Percentiles rank a stretch among this genome's conserved stretches.
These are phyloP conservation scores for Oophaga pumilio DNA, from an alignment of 2,113 vertebrate genomes.

Conservation along the genomic window DNA sequence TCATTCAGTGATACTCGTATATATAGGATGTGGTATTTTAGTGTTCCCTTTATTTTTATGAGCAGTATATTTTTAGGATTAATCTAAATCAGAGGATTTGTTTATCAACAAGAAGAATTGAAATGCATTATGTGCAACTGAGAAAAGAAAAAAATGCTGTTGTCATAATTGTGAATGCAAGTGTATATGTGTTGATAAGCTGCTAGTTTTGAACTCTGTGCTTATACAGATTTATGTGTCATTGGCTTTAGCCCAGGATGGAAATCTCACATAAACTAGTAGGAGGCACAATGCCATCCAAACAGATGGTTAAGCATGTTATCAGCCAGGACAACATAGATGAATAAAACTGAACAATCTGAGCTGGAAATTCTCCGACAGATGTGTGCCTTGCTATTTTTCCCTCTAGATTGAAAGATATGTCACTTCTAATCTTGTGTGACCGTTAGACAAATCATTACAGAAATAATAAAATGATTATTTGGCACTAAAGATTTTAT, in stretches of 20 bases:
- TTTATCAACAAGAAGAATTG: background rate
- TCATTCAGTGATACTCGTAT: no score
- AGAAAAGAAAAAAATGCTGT: background rate
- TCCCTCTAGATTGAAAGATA: slow-evolving; percentile 43
- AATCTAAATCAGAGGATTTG: background rate
- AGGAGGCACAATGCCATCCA: slow-evolving; percentile 49
- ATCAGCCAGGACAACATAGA: slow-evolving; percentile 48
- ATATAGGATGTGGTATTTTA: no score
- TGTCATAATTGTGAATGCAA: slow-evolving; percentile 2
- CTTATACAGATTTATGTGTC: slow-evolving; percentile 1
- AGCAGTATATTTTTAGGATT: background rate
- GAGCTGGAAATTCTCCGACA: slow-evolving; percentile 47
- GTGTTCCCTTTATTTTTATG: no score
- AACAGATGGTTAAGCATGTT: slow-evolving; percentile 54
- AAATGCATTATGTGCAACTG: background rate
- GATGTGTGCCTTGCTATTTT: slow-evolving; percentile 39
- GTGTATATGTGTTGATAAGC: slow-evolving; percentile 18
- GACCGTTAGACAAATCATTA: slow-evolving; percentile 32
- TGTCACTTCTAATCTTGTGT: slow-evolving; percentile 47
- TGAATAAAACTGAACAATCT: slow-evolving; percentile 29
- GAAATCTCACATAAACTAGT: slow-evolving; percentile 40
- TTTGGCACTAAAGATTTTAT: slow-evolving; percentile 3
- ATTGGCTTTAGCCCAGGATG: slow-evolving; percentile 34
- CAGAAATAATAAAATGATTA: slow-evolving; percentile 36
- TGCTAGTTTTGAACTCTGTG: slow-evolving; percentile 19